phyloP scores from a whole-genome alignment of 1,140 invertebrate species.

The Neodiprion lecontei region DNA sequence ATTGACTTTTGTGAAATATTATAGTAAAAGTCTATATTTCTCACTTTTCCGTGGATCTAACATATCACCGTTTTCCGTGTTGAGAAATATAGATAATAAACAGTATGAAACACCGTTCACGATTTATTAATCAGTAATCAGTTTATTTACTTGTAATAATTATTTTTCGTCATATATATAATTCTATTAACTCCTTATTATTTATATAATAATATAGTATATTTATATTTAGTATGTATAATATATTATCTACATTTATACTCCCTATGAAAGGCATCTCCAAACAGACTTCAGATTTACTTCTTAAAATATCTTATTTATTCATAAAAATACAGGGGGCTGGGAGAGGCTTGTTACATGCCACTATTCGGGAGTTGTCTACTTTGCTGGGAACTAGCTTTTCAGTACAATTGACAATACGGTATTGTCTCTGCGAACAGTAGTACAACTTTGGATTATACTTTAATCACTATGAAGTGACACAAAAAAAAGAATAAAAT shows the following conservation, averaged over 20 bases:
- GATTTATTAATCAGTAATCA: constrained; percentile 59
- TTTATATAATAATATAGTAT: constrained; percentile 62
- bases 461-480: background rate
- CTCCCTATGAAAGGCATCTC: constrained; percentile 63
- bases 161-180: constrained; percentile 60
- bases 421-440: too few species aligned
- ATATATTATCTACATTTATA: constrained; percentile 64
- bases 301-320: constrained; percentile 64
- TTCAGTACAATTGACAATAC: background rate
- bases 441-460: background rate
- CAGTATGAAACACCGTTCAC: constrained; percentile 5
- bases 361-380: background rate
- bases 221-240: constrained; percentile 62
- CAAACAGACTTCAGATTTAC: constrained; percentile 63
- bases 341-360: background rate
- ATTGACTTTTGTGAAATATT: too few species aligned
- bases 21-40: too few species aligned
- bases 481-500: background rate
- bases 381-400: constrained; percentile 7
- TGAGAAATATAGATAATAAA: constrained; percentile 25
- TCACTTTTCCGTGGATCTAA: too few species aligned
- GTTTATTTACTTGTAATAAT: constrained; percentile 62
- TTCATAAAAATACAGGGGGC: constrained; percentile 62
- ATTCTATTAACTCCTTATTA: constrained; percentile 58
- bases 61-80: background rate